These are phyloP conservation scores for Ammodytes dubius DNA, from an alignment of 2,113 vertebrate genomes.

Conservation along the genomic window DNA sequence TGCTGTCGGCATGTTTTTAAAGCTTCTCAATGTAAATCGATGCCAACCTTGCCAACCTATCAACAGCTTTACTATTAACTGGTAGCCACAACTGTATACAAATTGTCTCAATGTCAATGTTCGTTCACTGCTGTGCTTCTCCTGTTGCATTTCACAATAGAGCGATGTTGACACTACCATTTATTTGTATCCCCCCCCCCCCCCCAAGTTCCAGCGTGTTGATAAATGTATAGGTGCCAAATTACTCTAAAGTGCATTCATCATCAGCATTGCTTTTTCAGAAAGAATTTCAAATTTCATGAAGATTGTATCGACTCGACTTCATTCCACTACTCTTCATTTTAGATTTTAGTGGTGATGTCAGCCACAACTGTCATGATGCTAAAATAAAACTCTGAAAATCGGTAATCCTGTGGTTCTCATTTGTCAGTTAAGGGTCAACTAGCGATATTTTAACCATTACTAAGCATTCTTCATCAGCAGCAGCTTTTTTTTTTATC, in stretches of 20 bases:
- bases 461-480: not conserved
- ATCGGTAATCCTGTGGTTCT: not conserved
- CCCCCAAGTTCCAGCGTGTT: slow-evolving; percentile 60
- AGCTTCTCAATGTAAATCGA: slow-evolving; percentile 56
- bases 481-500: not conserved
- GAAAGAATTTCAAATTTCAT: slow-evolving; percentile 33
- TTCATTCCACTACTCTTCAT: slow-evolving; percentile 43
- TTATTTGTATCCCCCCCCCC: slow-evolving; percentile 43
- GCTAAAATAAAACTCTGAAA: slow-evolving; percentile 73
- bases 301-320: slow-evolving; percentile 44
- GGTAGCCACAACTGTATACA: slow-evolving; percentile 65
- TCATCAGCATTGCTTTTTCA: slow-evolving; percentile 48
- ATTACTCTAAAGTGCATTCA: slow-evolving; percentile 53
- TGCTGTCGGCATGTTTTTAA: slow-evolving; percentile 24
- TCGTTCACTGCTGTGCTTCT: slow-evolving; percentile 55
- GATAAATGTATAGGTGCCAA: slow-evolving; percentile 80
- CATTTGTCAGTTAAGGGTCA: not conserved
- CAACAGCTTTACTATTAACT: slow-evolving; percentile 63
- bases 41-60: slow-evolving; percentile 54
- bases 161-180: not conserved
- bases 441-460: not conserved
- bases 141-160: slow-evolving; percentile 25
- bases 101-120: slow-evolving; percentile 60
- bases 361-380: slow-evolving; percentile 49
- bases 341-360: slow-evolving; percentile 50